Evolutionary conservation across 2,888 invertebrate species (phyloP), one percentile per base, ranked within the genome.

Genomic region (Caenorhabditis angaria): DNA sequence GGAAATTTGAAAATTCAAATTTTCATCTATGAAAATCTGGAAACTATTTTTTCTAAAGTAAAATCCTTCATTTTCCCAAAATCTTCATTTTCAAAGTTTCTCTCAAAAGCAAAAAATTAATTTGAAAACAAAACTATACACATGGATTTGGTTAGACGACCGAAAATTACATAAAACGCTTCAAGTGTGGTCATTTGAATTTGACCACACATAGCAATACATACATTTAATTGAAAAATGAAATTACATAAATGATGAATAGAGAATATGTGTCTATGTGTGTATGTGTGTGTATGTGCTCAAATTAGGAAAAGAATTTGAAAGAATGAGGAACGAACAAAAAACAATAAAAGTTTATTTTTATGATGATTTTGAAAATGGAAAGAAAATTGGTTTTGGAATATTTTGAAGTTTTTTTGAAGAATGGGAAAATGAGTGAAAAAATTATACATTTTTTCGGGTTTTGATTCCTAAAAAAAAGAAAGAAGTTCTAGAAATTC

Each of bases 281-380:
- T 41, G 41, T 18, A 41, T 41, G 41, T 41, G 10, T 41, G 41
- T 41, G 18, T n/a, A n/a, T n/a, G n/a, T n/a, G 41, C 14, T 2
- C 41, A 41, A 41, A 41, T 41, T 41, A 41, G 18, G 41, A 41
- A 41, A n/a, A n/a, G n/a, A n/a, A n/a, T n/a, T n/a, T n/a, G n/a
- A n/a, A n/a, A n/a, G n/a, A n/a, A n/a, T n/a, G 41, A 41, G 18
- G 10, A 18, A 41, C 14, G 41, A 41, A 14, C 14, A 41, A 41
- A 41, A 41, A 41, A 41, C 41, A 41, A 41, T 41, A 41, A 41
- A 41, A 41, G 41, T 41, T 41, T 41, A 41, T 41, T 41, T 41
- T 41, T 41, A 41, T 41, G 41, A 41, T 41, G 10, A 41, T 41
- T 12, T 12, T 14, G 8, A 41, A 14, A 41, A 32, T 5, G 41